These are phyloP conservation scores for Nomada ruficornis DNA, from an alignment of 2,888 invertebrate species.

Conservation along the genomic window DNA sequence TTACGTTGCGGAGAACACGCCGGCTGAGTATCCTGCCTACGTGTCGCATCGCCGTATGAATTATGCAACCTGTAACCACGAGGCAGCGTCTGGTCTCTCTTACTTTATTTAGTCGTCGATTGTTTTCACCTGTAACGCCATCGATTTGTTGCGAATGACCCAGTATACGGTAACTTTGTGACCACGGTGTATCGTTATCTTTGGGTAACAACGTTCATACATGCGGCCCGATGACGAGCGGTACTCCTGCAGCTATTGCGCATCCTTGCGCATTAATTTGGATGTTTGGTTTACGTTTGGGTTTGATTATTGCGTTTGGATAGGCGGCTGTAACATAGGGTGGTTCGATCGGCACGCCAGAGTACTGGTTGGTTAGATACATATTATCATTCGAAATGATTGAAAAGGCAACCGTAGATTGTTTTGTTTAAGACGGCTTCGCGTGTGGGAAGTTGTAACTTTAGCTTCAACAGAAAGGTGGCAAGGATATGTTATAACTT, in stretches of 20 bases:
- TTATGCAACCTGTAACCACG: constrained; percentile 62
- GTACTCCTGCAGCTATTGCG: not conserved
- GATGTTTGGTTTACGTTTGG: not conserved
- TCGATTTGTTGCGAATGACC: constrained; percentile 73
- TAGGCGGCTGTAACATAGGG: too few relatives aligned
- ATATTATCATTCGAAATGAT: too few relatives aligned
- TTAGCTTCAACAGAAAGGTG: too few relatives aligned
- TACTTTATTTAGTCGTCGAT: constrained; percentile 70
- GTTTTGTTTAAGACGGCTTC: too few relatives aligned
- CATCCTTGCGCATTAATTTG: not conserved
- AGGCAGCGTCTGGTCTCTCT: constrained; percentile 52
- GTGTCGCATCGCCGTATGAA: constrained; percentile 42
- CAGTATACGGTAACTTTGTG: constrained; percentile 67
- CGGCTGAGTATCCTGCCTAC: constrained; percentile 10
- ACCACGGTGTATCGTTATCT: constrained; percentile 39
- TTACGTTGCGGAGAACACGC: constrained; percentile 5
- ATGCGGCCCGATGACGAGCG: not conserved
- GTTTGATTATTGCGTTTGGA: not conserved
- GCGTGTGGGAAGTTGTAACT: too few relatives aligned
- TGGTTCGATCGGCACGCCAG: too few relatives aligned
- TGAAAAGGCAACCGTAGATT: too few relatives aligned
- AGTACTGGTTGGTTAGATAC: too few relatives aligned
- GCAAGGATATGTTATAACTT: too few relatives aligned
- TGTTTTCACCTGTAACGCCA: constrained; percentile 70
- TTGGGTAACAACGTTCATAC: constrained; percentile 24